Conservation (phyloP, 2,888 invertebrate genomes). For the Stegana nigrithorax region DNA sequence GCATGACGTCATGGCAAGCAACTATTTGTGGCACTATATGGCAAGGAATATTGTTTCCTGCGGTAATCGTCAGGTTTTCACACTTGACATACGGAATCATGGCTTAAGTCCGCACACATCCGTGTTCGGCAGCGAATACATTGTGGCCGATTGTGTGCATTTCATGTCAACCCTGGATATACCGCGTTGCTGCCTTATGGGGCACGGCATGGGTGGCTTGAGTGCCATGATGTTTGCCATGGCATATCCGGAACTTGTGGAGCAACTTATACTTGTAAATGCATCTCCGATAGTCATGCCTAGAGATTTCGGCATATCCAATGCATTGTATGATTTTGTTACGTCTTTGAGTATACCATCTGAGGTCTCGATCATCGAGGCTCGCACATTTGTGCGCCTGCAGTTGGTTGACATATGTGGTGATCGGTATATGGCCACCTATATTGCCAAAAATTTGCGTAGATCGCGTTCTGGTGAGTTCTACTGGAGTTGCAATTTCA, state of each 20-base stretch:
- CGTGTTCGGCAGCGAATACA: neutral
- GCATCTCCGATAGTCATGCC: conserved; percentile 1
- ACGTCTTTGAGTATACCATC: neutral
- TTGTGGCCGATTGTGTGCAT: conserved; percentile 9
- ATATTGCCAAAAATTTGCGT: too few species aligned
- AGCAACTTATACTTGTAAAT: conserved; percentile 13
- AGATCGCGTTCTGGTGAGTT: too few species aligned
- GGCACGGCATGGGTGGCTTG: conserved; percentile 19
- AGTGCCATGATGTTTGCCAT: conserved; percentile 14
- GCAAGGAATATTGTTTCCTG: neutral
- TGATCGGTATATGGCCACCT: neutral
- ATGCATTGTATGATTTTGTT: conserved; percentile 6
- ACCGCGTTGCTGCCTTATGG: neutral
- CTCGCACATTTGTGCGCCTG: too few species aligned
- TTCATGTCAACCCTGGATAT: neutral
- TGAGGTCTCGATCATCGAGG: neutral
- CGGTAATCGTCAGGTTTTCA: conserved; percentile 1
- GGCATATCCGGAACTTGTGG: conserved; percentile 16
- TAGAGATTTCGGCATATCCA: neutral
- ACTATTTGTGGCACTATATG: neutral
- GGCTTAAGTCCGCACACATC: conserved; percentile 13
- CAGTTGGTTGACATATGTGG: neutral
- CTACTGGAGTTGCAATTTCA: too few species aligned
- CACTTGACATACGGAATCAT: conserved; percentile 22
- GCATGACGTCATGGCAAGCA: neutral